Conservation (phyloP, 2,888 invertebrate species). For the Rosalia funebris region DNA sequence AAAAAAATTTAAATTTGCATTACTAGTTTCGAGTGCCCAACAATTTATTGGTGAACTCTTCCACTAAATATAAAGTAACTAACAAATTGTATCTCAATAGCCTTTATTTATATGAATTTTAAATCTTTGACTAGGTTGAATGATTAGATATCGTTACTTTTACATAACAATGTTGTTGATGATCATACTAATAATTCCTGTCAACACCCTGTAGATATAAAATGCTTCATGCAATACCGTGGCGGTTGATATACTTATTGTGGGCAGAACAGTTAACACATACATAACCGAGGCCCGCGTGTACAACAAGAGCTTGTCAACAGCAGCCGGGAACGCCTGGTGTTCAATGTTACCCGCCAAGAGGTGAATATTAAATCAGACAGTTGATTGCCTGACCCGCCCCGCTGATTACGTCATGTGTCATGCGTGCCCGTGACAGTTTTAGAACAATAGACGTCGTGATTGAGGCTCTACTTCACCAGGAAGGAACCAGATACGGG, state of each 20-base stretch:
- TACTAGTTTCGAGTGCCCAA: too few relatives aligned
- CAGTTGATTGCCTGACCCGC: constrained; percentile 63
- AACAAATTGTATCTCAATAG: too few relatives aligned
- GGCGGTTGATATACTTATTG: constrained; percentile 56
- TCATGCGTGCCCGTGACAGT: constrained; percentile 61
- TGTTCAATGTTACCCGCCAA: constrained; percentile 53
- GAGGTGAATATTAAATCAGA: constrained; percentile 64
- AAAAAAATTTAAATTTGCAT: too few relatives aligned
- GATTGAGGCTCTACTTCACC: constrained; percentile 55
- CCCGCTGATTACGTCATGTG: constrained; percentile 63
- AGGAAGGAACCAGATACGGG: constrained; percentile 56
- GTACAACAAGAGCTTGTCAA: constrained; percentile 61
- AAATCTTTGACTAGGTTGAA: too few relatives aligned
- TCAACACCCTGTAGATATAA: constrained; percentile 16
- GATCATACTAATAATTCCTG: constrained; percentile 12
- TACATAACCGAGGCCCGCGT: constrained; percentile 52
- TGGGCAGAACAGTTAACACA: constrained; percentile 59
- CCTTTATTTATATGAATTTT: too few relatives aligned
- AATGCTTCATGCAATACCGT: constrained; percentile 9
- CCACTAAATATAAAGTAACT: too few relatives aligned
- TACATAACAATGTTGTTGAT: too few relatives aligned
- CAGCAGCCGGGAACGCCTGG: constrained; percentile 60
- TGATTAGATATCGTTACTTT: too few relatives aligned
- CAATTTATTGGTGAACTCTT: too few relatives aligned
- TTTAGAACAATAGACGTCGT: constrained; percentile 60